These are phyloP conservation scores for Anastrepha ludens DNA, from an alignment of 1,140 invertebrate species.

Conservation along the genomic window DNA sequence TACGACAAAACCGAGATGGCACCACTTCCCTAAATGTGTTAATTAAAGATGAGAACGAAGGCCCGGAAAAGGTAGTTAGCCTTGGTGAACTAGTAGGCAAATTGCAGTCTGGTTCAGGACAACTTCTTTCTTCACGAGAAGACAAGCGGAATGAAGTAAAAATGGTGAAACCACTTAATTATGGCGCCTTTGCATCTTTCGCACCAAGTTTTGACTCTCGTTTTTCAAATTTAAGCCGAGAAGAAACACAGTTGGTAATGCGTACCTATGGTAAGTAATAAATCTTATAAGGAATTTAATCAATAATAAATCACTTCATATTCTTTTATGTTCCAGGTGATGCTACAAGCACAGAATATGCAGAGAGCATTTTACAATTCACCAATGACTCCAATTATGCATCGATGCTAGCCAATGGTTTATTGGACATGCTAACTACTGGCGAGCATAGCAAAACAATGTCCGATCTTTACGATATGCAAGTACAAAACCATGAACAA, in stretches of 20 bases:
- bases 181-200: constrained; percentile 96
- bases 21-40: constrained; percentile 92
- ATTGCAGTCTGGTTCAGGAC: constrained; percentile 85
- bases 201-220: constrained; percentile 96
- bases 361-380: constrained; percentile 88
- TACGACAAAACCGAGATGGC: constrained; percentile 87
- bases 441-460: constrained; percentile 89
- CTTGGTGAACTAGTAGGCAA: constrained; percentile 89
- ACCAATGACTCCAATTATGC: constrained; percentile 89
- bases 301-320: not conserved
- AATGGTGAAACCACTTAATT: constrained; percentile 92
- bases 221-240: constrained; percentile 94
- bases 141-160: constrained; percentile 92
- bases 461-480: constrained; percentile 75
- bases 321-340: constrained; percentile 73
- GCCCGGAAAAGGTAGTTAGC: constrained; percentile 86
- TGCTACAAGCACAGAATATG: constrained; percentile 90
- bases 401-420: constrained; percentile 87
- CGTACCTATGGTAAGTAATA: constrained; percentile 85
- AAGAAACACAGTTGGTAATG: constrained; percentile 93
- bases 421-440: constrained; percentile 87
- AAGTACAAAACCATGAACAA: constrained; percentile 69
- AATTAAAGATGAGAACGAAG: constrained; percentile 80
- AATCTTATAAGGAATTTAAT: not conserved
- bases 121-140: constrained; percentile 83